Base-by-base conservation (phyloP, 2,888 invertebrate species). In the Troides helena region DNA sequence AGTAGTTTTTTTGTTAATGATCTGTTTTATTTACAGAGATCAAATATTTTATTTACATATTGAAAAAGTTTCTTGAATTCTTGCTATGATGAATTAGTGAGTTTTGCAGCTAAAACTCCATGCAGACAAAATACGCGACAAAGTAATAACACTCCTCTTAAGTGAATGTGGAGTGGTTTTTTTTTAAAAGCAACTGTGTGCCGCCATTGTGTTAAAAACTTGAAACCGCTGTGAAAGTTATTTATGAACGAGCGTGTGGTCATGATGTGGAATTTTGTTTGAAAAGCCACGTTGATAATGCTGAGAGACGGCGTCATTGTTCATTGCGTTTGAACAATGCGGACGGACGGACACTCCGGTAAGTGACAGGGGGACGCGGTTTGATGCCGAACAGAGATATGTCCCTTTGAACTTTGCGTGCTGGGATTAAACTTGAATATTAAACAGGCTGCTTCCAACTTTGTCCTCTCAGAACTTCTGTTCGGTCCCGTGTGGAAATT, bases 281-380 rank as follows among this genome's bases (percentile, higher is more conserved):
- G 65, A 66, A 66, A 62, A 65, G 67, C 62, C 2, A 21, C 62
- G 56, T 46, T 61, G 50, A 62, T 62, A 69, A 63, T 18, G n/a
- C 46, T 43, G 53, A 61, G 65, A 43, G 43, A 65, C 61, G 21
- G 18, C 60, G 53, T 36, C 65, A 69, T 57, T 60, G 65, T 60
- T 65, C 62, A 61, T 61, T 61, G 65, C 53, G 60, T 65, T 65
- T 36, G 65, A 61, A 69, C 65, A 65, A 69, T 69, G 65, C 56
- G 60, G 65, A 65, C 69, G 56, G 62, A 7, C 7, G 46, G 69
- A 57, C 57, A 57, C n/a, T 21, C 17, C 50, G 61, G 64, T 64
- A 46, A 56, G 53, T 56, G 65, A 62, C 58, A 21, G 21, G 18
- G 62, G 57, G 65, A 58, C 65, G 30, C 21, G 46, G 43, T 58